These are phyloP conservation scores for Probaryconus sp. DNA, from an alignment of 1,140 invertebrate genomes.

Conservation along the genomic window DNA sequence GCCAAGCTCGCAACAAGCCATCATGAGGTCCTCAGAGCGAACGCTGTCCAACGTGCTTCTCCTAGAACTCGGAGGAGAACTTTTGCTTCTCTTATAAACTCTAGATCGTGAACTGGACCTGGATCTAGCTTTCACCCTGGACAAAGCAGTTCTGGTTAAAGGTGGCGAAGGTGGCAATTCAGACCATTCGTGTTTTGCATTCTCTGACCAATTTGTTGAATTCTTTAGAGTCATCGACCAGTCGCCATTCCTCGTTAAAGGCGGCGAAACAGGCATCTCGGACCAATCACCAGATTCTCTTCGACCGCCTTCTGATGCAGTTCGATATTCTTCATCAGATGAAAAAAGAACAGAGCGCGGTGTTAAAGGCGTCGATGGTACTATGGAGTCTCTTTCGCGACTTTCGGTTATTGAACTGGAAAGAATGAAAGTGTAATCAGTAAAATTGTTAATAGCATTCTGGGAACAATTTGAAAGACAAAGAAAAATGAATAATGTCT, in stretches of 20 bases:
- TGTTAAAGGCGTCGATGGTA: constrained; percentile 82
- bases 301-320: constrained; percentile 85
- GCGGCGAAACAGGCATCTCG: constrained; percentile 70
- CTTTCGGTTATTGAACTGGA: constrained; percentile 67
- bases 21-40: constrained; percentile 80
- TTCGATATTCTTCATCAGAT: constrained; percentile 90
- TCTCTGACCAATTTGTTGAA: constrained; percentile 67
- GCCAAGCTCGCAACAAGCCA: constrained; percentile 76
- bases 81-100: constrained; percentile 81
- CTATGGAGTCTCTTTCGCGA: constrained; percentile 73
- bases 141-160: constrained; percentile 83
- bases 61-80: constrained; percentile 82
- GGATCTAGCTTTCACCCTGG: constrained; percentile 87
- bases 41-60: constrained; percentile 84
- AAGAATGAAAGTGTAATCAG: neutral
- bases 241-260: constrained; percentile 73
- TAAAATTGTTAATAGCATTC: neutral
- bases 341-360: constrained; percentile 85
- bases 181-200: constrained; percentile 72
- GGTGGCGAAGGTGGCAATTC: constrained; percentile 86
- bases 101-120: constrained; percentile 79
- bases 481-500: constrained; percentile 61
- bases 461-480: constrained; percentile 7
- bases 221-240: constrained; percentile 73
- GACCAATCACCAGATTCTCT: constrained; percentile 76